Percentiles rank a stretch among this genome's conserved stretches.
These are phyloP conservation scores for Euthynnus affinis DNA, from an alignment of 2,797 vertebrate species.

Conservation along the genomic window DNA sequence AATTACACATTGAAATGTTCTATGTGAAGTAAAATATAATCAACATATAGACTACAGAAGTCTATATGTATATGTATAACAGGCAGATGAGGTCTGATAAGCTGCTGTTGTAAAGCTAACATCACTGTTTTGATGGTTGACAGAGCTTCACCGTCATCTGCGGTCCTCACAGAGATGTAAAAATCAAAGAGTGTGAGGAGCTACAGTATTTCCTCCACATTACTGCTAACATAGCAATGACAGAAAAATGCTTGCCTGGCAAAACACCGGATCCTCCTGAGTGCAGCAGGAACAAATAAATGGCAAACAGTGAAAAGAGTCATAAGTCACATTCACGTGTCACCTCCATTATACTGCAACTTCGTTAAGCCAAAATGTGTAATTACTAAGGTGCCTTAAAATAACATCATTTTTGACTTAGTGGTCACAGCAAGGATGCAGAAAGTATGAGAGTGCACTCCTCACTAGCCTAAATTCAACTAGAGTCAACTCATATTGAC, in stretches of 20 bases:
- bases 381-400: constrained; percentile 31
- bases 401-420: constrained; percentile 14
- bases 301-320: constrained; percentile 44
- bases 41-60: constrained; percentile 14
- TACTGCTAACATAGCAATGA: constrained; percentile 70
- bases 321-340: constrained; percentile 49
- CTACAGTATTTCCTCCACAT: constrained; percentile 42
- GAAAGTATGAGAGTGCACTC: constrained; percentile 12
- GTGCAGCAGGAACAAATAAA: constrained; percentile 54
- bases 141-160: background rate
- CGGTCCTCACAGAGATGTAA: constrained; percentile 32
- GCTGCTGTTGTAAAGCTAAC: background rate
- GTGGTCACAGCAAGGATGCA: constrained; percentile 13
- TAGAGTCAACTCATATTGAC: constrained; percentile 24
- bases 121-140: background rate
- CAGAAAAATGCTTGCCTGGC: constrained; percentile 64
- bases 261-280: constrained; percentile 24
- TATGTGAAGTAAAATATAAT: constrained; percentile 4
- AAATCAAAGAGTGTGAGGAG: constrained; percentile 27
- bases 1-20: background rate
- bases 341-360: constrained; percentile 27
- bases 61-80: too few species aligned
- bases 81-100: background rate
- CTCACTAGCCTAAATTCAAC: constrained; percentile 19
- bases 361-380: constrained; percentile 30